Evolutionary conservation across 2,797 vertebrate species (phyloP).

Genomic region (Chelon labrosus): DNA sequence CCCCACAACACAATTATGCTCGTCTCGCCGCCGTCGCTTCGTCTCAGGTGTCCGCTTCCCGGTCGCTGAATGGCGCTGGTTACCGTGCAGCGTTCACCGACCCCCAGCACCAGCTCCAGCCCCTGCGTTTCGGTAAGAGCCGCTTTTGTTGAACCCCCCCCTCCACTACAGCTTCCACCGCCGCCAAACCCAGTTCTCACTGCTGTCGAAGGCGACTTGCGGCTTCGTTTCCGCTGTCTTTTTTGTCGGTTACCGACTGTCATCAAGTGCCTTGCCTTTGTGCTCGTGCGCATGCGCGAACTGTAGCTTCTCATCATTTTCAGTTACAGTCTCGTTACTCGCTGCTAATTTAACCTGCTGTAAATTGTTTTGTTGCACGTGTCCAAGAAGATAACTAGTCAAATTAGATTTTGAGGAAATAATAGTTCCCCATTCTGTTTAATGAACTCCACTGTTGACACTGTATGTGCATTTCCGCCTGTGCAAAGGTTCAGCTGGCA

Average conservation of each 20-base stretch:
- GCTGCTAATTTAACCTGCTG: constrained; percentile 6
- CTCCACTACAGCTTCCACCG: neutral
- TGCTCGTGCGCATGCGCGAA: constrained; percentile 91
- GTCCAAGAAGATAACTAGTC: fast-evolving
- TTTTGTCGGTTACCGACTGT: constrained; percentile 67
- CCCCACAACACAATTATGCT: constrained; percentile 79
- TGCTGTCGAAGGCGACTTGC: constrained; percentile 12
- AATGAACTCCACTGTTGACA: constrained; percentile 18
- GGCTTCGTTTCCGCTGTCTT: constrained; percentile 76
- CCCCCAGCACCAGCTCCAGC: constrained; percentile 98
- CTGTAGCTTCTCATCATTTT: constrained; percentile 63
- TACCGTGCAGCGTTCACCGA: constrained; percentile 98
- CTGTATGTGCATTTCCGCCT: constrained; percentile 42
- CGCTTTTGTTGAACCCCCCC: constrained; percentile 28
- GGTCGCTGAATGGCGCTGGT: constrained; percentile 98
- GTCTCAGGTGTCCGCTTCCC: constrained; percentile 86
- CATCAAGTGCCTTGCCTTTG: constrained; percentile 86
- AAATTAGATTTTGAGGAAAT: neutral
- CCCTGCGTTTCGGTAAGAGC: constrained; percentile 97
- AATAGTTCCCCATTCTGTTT: neutral
- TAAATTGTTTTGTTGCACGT: neutral
- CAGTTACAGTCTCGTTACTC: constrained; percentile 34
- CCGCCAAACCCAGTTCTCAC: constrained; percentile 19
- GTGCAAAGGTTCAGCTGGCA: constrained; percentile 33
- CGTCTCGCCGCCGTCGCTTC: constrained; percentile 76